Evolutionary conservation across 2,888 invertebrate genomes (phyloP), one percentile per base, ranked within the genome.

Genomic region (Andrena praecox): DNA sequence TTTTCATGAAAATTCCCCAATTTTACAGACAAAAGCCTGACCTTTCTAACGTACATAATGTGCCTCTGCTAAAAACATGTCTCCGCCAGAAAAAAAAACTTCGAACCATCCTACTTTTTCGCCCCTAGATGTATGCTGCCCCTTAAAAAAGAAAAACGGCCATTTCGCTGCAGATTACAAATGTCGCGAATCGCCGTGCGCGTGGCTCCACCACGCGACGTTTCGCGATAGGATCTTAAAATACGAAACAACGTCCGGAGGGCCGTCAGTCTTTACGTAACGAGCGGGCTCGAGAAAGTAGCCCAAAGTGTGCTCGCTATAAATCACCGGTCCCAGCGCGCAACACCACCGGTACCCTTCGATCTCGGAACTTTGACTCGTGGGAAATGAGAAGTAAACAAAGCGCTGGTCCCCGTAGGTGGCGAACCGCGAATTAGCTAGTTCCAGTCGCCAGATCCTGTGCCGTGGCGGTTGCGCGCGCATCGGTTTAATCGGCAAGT

Each of bases 211-310:
- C 8, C 24, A 1, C 10, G 8, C 64, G 35, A 24, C 42, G 7
- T 66, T 70, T 42, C 7, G 31, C 72, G 74, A 74, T 70, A 56
- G 48, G 54, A 81, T 70, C 73, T 50, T 27, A 67, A 60, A 75
- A 62, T 20, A 72, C 62, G 68, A 74, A 69, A 60, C 50, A 29
- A 42, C 77, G 62, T 87, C 73, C 82, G 60, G 62, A 79, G 75
- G 81, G 52, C 85, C 82, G 68, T 50, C 59, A 52, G 54, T 54
- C 60, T 82, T 88, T 87, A 84, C 78, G 80, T 84, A 87, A 87
- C 29, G 8, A 62, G 48, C 60, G 56, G 56, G 64, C 52, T 72
- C 79, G 86, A 84, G 87, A 87, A 87, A 87, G 87, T 88, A 71
- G 77, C 86, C 76, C 62, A 80, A 76, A 77, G 70, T 70, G 76